phyloP scores from a whole-genome alignment of 2,888 invertebrate species.

The Mantis religiosa region DNA sequence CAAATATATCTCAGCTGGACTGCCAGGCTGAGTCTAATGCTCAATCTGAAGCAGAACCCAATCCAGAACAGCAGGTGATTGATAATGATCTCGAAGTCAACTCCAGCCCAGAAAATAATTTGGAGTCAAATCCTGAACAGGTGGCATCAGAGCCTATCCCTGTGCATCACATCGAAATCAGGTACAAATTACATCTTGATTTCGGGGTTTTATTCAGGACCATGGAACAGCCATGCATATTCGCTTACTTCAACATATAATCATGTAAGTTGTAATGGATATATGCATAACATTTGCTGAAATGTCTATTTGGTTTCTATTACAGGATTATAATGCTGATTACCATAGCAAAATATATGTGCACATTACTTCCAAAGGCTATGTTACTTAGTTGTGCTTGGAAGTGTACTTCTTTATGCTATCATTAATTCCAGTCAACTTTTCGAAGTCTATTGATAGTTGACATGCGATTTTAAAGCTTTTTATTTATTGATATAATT shows the following conservation, averaged over 20 bases:
- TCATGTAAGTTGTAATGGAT: not conserved
- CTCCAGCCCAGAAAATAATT: not conserved
- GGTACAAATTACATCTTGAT: not conserved
- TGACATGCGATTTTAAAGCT: no score
- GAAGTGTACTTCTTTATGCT: no score
- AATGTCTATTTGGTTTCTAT: not conserved
- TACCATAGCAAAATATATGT: not conserved
- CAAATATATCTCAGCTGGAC: not conserved
- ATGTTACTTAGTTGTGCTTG: no score
- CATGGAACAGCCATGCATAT: not conserved
- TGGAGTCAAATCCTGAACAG: not conserved
- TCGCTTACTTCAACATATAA: not conserved
- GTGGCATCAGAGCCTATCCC: slow-evolving; percentile 5
- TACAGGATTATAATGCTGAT: not conserved
- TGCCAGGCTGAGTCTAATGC: not conserved
- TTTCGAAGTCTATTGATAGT: no score
- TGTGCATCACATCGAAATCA: slow-evolving; percentile 10
- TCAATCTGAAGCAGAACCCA: not conserved
- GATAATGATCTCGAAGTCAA: not conserved
- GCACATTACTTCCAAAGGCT: not conserved
- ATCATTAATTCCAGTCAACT: no score
- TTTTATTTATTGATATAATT: no score
- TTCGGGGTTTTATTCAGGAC: not conserved
- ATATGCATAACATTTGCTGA: not conserved
- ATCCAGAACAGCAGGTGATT: not conserved